Base-by-base conservation (phyloP, 2,888 invertebrate species). In the Bursaphelenchus okinawaensis region DNA sequence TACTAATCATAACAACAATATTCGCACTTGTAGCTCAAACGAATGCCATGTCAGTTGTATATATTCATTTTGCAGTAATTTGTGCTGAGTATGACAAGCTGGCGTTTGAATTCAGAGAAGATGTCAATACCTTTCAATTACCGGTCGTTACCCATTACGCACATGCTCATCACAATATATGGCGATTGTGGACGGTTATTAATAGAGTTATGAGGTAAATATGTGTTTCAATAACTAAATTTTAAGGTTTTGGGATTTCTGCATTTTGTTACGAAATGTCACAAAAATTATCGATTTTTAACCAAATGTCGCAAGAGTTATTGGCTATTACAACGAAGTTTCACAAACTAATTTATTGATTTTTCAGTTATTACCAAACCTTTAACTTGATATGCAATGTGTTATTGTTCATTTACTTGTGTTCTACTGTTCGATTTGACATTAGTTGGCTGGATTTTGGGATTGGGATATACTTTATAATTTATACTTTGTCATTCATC, bases 101-200 rank as follows among this genome's bases (percentile, higher is more conserved):
- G 22, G 55, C 40, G 9, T 40, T 29, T 22, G 69, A 69, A 28
- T 73, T 69, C 26, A 31, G 24, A 24, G 31, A 26, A 12, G 69
- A 69, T 31, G 19, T 26, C 26, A 69, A 69, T 56, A 73, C 50
- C 24, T 57, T 56, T 52, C 69, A 69, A 62, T 26, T 69, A 26
- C 68, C 69, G 22, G 69, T 69, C 6, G 61, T 73, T 12, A 40
- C 55, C 12, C 69, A 69, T 60, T 69, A 69, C 27, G 23, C 55
- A n/a, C 54, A 19, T 22, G 69, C 73, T 12, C 59, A 69, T 52
- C 29, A 64, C n/a, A 66, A 70, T n/a, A 20, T 70, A 16, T 57
- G 40, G 54, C 12, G 40, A n/a, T n/a, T 40, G 12, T 40, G 40
- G 40, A 40, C 40, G 40, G 40, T 40, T 3, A 4, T 40, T 16